Percentiles rank a stretch among this genome's conserved stretches.
These are phyloP conservation scores for Sparus aurata DNA, from an alignment of 2,797 vertebrate genomes.

Conservation along the genomic window DNA sequence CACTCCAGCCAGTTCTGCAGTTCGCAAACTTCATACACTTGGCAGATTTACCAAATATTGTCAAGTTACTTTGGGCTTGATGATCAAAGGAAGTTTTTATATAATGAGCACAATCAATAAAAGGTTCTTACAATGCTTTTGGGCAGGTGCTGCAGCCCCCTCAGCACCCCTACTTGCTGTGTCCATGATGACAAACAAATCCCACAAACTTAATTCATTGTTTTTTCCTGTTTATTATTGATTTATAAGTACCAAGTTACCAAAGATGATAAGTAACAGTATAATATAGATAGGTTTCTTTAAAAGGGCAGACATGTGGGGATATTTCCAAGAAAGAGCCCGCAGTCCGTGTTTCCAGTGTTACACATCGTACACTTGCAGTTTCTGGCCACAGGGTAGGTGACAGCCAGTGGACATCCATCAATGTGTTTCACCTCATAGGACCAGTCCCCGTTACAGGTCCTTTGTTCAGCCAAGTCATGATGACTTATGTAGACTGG, in stretches of 20 bases:
- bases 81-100: too few species aligned
- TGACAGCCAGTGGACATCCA: constrained; percentile 86
- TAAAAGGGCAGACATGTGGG: constrained; percentile 81
- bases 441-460: constrained; percentile 88
- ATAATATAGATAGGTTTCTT: not conserved
- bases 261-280: not conserved
- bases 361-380: constrained; percentile 90
- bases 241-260: not conserved
- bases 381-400: constrained; percentile 89
- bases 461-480: constrained; percentile 68
- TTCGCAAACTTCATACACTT: too few species aligned
- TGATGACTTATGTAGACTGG: constrained; percentile 66
- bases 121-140: too few species aligned
- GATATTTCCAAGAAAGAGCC: constrained; percentile 77
- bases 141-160: too few species aligned
- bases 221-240: constrained; percentile 24
- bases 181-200: not conserved
- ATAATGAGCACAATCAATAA: too few species aligned
- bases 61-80: too few species aligned
- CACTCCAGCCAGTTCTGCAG: too few species aligned
- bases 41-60: too few species aligned
- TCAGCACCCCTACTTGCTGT: too few species aligned
- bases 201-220: constrained; percentile 4
- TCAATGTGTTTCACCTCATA: constrained; percentile 89
- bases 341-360: constrained; percentile 86